Evolutionary conservation across 1,140 invertebrate genomes (phyloP), one percentile per base, ranked within the genome.

Genomic region (Formica exsecta): DNA sequence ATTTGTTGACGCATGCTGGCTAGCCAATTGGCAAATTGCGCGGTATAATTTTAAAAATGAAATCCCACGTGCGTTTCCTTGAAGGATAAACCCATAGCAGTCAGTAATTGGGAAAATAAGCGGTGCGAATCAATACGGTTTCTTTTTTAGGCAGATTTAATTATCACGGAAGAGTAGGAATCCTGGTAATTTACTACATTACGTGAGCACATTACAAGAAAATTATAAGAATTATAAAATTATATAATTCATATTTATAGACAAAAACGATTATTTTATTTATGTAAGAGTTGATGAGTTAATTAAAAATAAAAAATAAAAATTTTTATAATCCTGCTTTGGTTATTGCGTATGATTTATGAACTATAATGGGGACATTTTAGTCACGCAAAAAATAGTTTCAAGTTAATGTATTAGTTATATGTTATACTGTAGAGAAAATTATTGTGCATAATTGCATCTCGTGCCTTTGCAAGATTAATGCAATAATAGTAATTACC

Each of bases 11-110:
- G 41, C 7, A 13, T 48, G n/a, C 29, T 19, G 25, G 2, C 7
- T 19, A 29, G 13, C n/a, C 62, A 66, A 36, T 22, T 36, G 48
- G 16, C 51, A 22, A 57, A 6, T 41, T 25, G 9, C 65, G 66
- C 66, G 38, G 66, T 13, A 81, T 2, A 41, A 6, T 25, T 71
- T 81, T 1, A 54, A 79, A 79, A 22, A 66, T 3, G 41, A 74
- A 74, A 41, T 64, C 36, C 19, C 16, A 25, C 41, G 25, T 29
- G 19, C n/a, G 3, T 8, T 41, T 41, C 19, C 9, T 64, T 61
- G 36, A 73, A 64, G 9, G 16, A 64, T 29, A 62, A 25, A 57
- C 2, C 2, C 9, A 5, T 6, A 8, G n/a, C 2, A n/a, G 9
- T 22, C 19, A 59, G 3, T 59, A 59, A 59, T 59, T 9, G 7